phyloP scores from a whole-genome alignment of 2,797 vertebrate genomes.

The Aldrovandia affinis region DNA sequence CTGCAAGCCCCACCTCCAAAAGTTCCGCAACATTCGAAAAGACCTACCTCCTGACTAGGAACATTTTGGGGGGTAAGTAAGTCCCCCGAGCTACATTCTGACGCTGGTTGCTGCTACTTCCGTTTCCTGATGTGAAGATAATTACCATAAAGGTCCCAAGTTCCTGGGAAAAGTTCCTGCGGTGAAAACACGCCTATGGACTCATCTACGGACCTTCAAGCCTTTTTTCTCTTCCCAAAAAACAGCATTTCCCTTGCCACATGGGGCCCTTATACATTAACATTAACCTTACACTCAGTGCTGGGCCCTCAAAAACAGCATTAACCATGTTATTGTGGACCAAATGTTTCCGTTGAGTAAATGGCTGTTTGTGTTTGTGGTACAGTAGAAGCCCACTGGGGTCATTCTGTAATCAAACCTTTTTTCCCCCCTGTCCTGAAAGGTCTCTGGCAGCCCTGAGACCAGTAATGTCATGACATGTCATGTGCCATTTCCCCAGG shows the following conservation, averaged over 20 bases:
- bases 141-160: too few species aligned
- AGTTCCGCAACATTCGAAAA: too few species aligned
- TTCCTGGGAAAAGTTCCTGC: too few species aligned
- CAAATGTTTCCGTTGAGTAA: background rate
- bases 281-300: background rate
- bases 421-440: background rate
- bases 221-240: background rate
- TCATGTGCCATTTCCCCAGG: background rate
- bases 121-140: too few species aligned
- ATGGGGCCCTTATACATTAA: background rate
- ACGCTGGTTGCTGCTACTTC: too few species aligned
- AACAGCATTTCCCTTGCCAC: background rate
- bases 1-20: too few species aligned
- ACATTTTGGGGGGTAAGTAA: too few species aligned
- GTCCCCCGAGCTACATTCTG: too few species aligned
- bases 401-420: background rate
- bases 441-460: background rate
- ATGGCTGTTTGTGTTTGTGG: background rate
- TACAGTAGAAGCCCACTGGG: background rate
- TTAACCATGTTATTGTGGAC: background rate
- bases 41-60: too few species aligned
- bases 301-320: background rate
- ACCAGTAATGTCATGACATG: conserved; percentile 9
- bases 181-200: too few species aligned
- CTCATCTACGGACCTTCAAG: background rate